Evolutionary conservation across 2,888 invertebrate species (phyloP), one percentile per base, ranked within the genome.

Genomic region (Mesorhabditis sp.): DNA sequence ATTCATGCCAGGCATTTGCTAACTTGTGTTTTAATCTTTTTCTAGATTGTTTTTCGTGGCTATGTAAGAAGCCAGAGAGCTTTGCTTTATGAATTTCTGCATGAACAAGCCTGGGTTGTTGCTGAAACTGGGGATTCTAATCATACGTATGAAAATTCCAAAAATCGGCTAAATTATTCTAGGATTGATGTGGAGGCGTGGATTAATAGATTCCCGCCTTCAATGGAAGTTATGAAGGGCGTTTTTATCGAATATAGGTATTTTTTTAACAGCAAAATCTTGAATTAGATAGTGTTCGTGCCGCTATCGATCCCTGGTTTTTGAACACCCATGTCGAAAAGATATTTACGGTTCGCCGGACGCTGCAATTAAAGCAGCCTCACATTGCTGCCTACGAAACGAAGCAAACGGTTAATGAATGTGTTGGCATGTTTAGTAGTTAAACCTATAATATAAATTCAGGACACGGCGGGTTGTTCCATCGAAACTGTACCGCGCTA

Each of bases 201-300:
- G 76, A 74, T 81, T 6, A 79, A 76, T 0, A 69, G 80, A 62
- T 80, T 81, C 66, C 81, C 81, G 28, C 81, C 81, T 43, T 71
- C 79, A 6, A 74, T 74, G 69, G 69, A 70, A 62, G 71, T 80
- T 41, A 65, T 72, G 7, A 72, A 76, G 62, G 75, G 74, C 41
- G 69, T 71, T 61, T 65, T 68, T n/a, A 73, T 81, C 45, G 76
- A 77, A 43, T 81, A 81, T 67, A 67, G 58, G 58, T 50, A 50
- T n/a, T 50, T 13, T 2, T 50, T 13, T 13, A 50, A 50, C 5
- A 72, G 70, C 61, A 50, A 13, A 50, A 13, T 50, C n/a, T 50
- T 50, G n/a, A 13, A 13, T 50, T 50, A 50, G 58, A 50, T 50
- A 50, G 67, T 66, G 78, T 78, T 5, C 70, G 75, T 45, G 81